Evolutionary conservation across 1,140 invertebrate genomes (phyloP).

Genomic region (Formica selysi): DNA sequence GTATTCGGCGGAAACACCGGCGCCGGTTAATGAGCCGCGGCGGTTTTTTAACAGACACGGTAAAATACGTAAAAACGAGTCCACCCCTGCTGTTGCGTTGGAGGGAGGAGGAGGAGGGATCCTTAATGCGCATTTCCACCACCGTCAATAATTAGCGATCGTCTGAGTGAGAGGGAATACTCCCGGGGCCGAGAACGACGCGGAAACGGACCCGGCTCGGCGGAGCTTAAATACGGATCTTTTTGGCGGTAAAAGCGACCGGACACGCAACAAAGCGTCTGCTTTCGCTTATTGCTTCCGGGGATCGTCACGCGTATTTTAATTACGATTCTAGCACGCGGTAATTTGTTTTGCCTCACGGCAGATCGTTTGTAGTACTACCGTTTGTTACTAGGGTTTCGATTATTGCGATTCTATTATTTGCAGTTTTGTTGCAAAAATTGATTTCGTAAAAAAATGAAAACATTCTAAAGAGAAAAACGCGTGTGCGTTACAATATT

Average conservation of each 20-base stretch:
- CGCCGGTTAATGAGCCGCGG: slow-evolving; percentile 69
- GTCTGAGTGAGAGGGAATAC: slow-evolving; percentile 14
- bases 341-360: slow-evolving; percentile 51
- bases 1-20: slow-evolving; percentile 50
- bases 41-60: slow-evolving; percentile 39
- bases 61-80: slow-evolving; percentile 46
- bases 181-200: neutral
- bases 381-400: neutral
- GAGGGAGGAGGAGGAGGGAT: neutral
- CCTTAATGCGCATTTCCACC: slow-evolving; percentile 29
- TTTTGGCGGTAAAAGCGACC: slow-evolving; percentile 10
- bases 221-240: slow-evolving; percentile 28
- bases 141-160: slow-evolving; percentile 67
- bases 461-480: neutral
- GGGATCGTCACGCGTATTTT: slow-evolving; percentile 31
- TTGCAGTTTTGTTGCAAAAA: slow-evolving; percentile 26
- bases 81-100: neutral
- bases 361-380: slow-evolving; percentile 27
- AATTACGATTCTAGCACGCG: slow-evolving; percentile 56
- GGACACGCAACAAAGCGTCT: slow-evolving; percentile 32
- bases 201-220: neutral
- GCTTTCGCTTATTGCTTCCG: slow-evolving; percentile 48
- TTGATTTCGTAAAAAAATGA: neutral
- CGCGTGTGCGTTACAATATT: neutral
- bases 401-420: slow-evolving; percentile 31